A percentile compares a stretch with the other conserved stretches of the same genome.
These are phyloP conservation scores for Caenorhabditis remanei DNA, from an alignment of 1,140 invertebrate species.

Conservation along the genomic window DNA sequence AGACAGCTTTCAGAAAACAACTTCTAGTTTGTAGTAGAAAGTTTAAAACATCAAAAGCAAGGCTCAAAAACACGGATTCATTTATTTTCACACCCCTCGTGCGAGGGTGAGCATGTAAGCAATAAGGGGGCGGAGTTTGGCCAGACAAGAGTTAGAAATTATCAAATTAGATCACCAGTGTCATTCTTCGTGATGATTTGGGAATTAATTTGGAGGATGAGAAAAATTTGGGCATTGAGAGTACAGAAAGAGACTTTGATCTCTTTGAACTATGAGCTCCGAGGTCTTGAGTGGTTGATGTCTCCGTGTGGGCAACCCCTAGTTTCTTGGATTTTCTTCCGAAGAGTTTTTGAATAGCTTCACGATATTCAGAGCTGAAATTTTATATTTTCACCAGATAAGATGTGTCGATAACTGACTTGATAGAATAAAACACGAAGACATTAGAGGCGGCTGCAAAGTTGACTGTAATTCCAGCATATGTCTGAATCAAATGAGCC, in stretches of 20 bases:
- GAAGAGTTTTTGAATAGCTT: background rate
- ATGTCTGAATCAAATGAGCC: constrained; percentile 40
- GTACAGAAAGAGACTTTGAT: constrained; percentile 17
- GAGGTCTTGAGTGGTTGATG: background rate
- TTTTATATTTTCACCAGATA: background rate
- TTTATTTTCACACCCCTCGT: background rate
- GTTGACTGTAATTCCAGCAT: constrained; percentile 58
- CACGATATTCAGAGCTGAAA: constrained; percentile 34
- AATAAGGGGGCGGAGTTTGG: background rate
- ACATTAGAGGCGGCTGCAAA: constrained; percentile 39
- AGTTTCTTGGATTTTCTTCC: background rate
- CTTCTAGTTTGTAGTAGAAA: no score
- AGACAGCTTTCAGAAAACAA: no score
- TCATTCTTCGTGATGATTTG: constrained; percentile 16
- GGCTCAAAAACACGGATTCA: background rate
- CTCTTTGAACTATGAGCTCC: constrained; percentile 5
- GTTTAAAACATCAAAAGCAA: no score
- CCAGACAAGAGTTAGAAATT: background rate
- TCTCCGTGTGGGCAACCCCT: background rate
- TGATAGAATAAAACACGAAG: constrained; percentile 53
- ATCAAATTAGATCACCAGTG: background rate
- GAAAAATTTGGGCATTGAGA: constrained; percentile 12
- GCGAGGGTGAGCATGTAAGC: background rate
- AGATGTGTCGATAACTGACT: background rate
- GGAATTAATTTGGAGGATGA: background rate